phyloP scores from a whole-genome alignment of 2,888 invertebrate genomes.

The Siphlonurus alternatus region DNA sequence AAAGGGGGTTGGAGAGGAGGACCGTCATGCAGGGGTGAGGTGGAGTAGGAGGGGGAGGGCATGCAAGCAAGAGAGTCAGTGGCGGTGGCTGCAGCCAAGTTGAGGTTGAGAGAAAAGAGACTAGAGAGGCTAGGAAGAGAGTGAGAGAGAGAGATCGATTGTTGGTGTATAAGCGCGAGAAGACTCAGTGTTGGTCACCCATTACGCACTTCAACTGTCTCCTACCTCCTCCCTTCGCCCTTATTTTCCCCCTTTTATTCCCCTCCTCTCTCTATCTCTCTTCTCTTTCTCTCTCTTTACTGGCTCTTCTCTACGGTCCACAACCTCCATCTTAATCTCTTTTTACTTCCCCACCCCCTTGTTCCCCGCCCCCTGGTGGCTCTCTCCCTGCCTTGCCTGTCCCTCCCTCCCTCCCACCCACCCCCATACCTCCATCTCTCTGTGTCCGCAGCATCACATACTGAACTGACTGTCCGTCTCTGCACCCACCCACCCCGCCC shows the following conservation, averaged over 20 bases:
- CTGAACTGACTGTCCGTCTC: no score
- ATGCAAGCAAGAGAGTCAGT: neutral
- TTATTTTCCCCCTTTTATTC: neutral
- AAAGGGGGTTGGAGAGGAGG: no score
- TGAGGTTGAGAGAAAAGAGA: neutral
- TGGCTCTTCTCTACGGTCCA: neutral
- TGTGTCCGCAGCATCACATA: neutral
- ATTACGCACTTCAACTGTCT: constrained; percentile 4
- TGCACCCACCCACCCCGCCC: no score
- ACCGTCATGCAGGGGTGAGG: no score
- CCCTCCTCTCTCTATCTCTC: neutral
- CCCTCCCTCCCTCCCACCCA: neutral
- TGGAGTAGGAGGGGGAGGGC: no score
- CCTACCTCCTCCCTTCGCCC: neutral
- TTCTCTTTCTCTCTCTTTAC: neutral
- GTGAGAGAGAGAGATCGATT: neutral
- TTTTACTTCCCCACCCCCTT: neutral
- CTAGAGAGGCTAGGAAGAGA: neutral
- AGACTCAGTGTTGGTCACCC: constrained; percentile 4
- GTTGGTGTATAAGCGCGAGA: constrained; percentile 4
- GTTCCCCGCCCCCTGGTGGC: neutral
- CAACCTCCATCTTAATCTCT: neutral
- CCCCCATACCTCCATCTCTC: neutral
- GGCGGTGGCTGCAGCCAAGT: neutral
- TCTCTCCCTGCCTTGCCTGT: neutral